These are phyloP conservation scores for Myathropa florea DNA, from an alignment of 2,888 invertebrate species.

Conservation along the genomic window DNA sequence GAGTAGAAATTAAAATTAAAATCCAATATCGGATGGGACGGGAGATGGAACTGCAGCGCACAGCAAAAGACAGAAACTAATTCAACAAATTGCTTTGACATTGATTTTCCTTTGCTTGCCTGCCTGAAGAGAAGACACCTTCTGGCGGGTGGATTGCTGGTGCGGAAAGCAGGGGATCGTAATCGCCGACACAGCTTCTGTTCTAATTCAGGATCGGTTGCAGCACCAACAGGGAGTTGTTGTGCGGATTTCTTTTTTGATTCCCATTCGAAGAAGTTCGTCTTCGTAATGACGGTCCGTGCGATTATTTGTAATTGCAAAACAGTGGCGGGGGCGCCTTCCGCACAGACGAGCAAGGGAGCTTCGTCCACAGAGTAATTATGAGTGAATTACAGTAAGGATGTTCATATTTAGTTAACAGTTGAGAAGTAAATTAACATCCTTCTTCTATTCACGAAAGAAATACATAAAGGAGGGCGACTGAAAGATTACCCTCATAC, in stretches of 20 bases:
- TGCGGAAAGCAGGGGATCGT: background rate
- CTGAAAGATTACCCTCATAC: background rate
- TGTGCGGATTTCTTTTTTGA: background rate
- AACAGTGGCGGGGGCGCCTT: background rate
- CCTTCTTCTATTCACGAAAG: background rate
- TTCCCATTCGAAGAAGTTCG: background rate
- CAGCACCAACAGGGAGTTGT: background rate
- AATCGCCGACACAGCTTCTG: constrained; percentile 9
- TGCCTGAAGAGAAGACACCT: background rate
- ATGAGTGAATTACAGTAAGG: background rate
- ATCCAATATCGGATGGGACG: constrained; percentile 45
- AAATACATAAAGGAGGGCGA: background rate
- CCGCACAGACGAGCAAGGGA: background rate
- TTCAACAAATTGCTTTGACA: constrained; percentile 67
- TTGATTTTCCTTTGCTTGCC: constrained; percentile 48
- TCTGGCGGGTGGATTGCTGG: background rate
- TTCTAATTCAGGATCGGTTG: background rate
- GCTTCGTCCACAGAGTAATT: constrained; percentile 18
- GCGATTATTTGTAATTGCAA: constrained; percentile 2
- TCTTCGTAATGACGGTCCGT: constrained; percentile 36
- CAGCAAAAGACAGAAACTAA: constrained; percentile 44
- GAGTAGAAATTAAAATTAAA: constrained; percentile 59
- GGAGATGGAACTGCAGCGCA: constrained; percentile 27
- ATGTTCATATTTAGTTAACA: background rate
- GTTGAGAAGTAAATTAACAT: constrained; percentile 2